These are phyloP conservation scores for Hemicrepidius hirtus DNA, from an alignment of 2,888 invertebrate species.

Conservation along the genomic window DNA sequence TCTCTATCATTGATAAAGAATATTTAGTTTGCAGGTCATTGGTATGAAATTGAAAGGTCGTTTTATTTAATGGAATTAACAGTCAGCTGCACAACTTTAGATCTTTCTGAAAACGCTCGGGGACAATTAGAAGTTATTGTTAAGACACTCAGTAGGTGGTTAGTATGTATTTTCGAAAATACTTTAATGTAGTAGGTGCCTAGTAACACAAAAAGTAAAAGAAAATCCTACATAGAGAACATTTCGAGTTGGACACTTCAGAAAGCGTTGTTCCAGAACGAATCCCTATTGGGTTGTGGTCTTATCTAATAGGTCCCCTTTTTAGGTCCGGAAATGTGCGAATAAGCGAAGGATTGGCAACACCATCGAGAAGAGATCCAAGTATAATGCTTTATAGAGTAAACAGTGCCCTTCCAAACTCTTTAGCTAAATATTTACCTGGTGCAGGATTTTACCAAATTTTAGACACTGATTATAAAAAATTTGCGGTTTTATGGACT, in stretches of 20 bases:
- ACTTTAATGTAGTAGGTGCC: too few relatives aligned
- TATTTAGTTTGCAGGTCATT: conserved; percentile 79
- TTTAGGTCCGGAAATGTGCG: conserved; percentile 78
- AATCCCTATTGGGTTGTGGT: too few relatives aligned
- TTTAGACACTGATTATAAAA: conserved; percentile 82
- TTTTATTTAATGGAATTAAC: conserved; percentile 84
- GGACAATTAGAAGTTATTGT: conserved; percentile 78
- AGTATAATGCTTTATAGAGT: conserved; percentile 77
- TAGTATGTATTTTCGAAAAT: conserved; percentile 62
- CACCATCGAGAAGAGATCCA: conserved; percentile 71
- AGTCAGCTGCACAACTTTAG: conserved; percentile 80
- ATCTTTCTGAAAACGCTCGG: conserved; percentile 74
- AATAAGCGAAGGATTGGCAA: conserved; percentile 78
- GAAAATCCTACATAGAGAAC: too few relatives aligned
- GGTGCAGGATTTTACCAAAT: conserved; percentile 84
- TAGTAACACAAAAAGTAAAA: too few relatives aligned
- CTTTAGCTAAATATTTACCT: conserved; percentile 80
- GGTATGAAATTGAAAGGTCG: conserved; percentile 86
- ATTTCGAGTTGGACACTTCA: too few relatives aligned
- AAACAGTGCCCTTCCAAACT: conserved; percentile 78
- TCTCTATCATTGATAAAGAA: conserved; percentile 21
- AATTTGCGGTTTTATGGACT: conserved; percentile 84
- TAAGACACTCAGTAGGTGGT: conserved; percentile 81
- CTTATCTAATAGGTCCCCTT: too few relatives aligned
- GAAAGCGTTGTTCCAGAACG: too few relatives aligned